These are phyloP conservation scores for Rhegmatorhina hoffmannsi DNA, from an alignment of 2,113 vertebrate genomes.

Conservation along the genomic window DNA sequence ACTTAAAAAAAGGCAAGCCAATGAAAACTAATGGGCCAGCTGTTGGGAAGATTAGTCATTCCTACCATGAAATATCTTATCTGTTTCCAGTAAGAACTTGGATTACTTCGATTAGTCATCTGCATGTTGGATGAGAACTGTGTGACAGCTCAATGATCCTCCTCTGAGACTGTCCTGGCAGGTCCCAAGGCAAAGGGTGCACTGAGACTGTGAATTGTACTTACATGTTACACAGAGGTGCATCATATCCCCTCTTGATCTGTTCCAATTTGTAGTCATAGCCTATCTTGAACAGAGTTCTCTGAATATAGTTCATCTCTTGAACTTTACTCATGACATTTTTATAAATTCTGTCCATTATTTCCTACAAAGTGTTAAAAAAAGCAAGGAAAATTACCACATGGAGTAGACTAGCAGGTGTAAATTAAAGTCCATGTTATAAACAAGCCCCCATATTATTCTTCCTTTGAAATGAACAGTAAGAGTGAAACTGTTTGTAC, in stretches of 20 bases:
- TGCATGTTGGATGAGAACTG: background rate
- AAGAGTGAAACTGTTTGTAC: background rate
- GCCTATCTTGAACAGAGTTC: slow-evolving; percentile 91
- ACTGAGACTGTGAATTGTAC: background rate
- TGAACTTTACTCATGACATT: slow-evolving; percentile 97
- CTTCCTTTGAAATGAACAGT: background rate
- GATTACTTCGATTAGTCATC: background rate
- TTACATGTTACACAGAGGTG: slow-evolving; percentile 94
- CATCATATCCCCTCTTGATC: slow-evolving; percentile 93
- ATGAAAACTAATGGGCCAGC: background rate
- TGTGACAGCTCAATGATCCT: background rate
- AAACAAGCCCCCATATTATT: background rate
- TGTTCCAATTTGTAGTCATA: slow-evolving; percentile 96
- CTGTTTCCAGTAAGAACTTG: background rate
- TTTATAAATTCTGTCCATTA: slow-evolving; percentile 98
- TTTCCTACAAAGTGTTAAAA: slow-evolving; percentile 82
- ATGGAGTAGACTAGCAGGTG: background rate
- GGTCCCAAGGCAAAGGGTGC: background rate
- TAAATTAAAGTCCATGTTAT: background rate
- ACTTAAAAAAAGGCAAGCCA: background rate
- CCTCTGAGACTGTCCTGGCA: background rate
- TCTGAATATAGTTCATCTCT: slow-evolving; percentile 92
- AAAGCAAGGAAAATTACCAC: slow-evolving; percentile 11
- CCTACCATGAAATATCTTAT: background rate
- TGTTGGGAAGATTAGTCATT: background rate